Conservation (phyloP, 1,140 invertebrate genomes). For the Bombus confusus region DNA sequence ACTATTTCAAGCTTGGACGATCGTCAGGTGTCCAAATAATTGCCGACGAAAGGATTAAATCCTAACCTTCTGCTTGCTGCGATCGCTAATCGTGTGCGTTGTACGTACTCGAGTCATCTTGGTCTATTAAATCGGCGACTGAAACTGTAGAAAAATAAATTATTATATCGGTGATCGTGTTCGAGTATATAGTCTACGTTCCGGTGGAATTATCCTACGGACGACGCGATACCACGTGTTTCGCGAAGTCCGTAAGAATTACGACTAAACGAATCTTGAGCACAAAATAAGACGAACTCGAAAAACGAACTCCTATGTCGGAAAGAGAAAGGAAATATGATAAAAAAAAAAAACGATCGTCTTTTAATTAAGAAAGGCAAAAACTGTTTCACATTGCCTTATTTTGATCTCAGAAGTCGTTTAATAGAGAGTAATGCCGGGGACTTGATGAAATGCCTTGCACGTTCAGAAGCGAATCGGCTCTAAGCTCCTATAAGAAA, state of each 20-base stretch:
- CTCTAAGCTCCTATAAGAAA: slow-evolving; percentile 16
- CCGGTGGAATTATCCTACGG: background rate
- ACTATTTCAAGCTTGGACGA: background rate
- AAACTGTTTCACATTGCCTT: background rate
- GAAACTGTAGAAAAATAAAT: slow-evolving; percentile 80
- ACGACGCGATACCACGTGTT: background rate
- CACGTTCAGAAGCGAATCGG: slow-evolving; percentile 4
- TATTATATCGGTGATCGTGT: slow-evolving; percentile 66
- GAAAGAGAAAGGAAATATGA: background rate
- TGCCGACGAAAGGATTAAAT: slow-evolving; percentile 35
- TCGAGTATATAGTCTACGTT: slow-evolving; percentile 7
- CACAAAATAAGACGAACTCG: slow-evolving; percentile 4
- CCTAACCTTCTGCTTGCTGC: background rate
- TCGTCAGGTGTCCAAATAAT: background rate
- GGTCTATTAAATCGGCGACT: slow-evolving; percentile 73
- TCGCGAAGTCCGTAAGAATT: background rate
- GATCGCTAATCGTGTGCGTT: slow-evolving; percentile 36
- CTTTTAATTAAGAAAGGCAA: background rate
- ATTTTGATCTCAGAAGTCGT: slow-evolving; percentile 20
- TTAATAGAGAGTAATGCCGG: background rate
- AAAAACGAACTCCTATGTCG: background rate
- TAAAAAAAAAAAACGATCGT: too few species aligned
- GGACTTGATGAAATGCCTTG: slow-evolving; percentile 11
- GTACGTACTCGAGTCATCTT: slow-evolving; percentile 50
- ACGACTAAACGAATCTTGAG: slow-evolving; percentile 16